Base-by-base conservation (phyloP, 2,113 vertebrate species). In the Scomber colias region DNA sequence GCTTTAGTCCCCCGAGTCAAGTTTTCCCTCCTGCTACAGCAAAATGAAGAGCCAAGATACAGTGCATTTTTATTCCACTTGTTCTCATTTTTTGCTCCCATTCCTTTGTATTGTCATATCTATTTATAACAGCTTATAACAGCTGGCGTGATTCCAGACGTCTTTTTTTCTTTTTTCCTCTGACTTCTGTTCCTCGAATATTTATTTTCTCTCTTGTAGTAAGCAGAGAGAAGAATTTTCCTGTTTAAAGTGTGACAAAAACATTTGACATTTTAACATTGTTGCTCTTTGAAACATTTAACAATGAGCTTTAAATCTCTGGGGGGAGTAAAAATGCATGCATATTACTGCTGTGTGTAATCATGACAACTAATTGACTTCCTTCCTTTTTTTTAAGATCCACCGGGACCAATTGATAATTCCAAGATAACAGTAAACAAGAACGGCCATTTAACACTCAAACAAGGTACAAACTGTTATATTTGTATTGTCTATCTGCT, bases 341-440 rank as follows among this genome's bases (percentile, higher is more conserved):
- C 24, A 13, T 57, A 3, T 62, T n/a, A 63, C 27, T 68, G 63
- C 35, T 67, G 46, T 62, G 14, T 56, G 14, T 65, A 27, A 61
- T 51, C 68, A 64, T 40, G 35, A 71, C 16, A 50, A 13, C 19
- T 74, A 50, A 75, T 72, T 77, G 27, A 76, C 10, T 62, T 82
- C 63, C 19, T 53, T 86, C 6, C n/a, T 68, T 35, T 68, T 81
- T 16, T 81, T 16, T 73, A 79, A 99, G 98, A 99, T 93, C 96
- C 95, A 72, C 98, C 98, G 5, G 98, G 98, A 57, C 95, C 96
- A 60, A 98, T 99, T 68, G 98, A 99, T 83, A 99, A 99, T 67
- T 95, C 95, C 31, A 99, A 98, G 95, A 99, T 99, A 69, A 96
- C 96, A 27, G 87, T 97, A 51, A 96, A 93, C 88, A 99, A 99